Percentiles rank a stretch among this genome's conserved stretches.
phyloP scores from a whole-genome alignment of 2,113 vertebrate species.

The Speoplatyrhinus poulsoni region DNA sequence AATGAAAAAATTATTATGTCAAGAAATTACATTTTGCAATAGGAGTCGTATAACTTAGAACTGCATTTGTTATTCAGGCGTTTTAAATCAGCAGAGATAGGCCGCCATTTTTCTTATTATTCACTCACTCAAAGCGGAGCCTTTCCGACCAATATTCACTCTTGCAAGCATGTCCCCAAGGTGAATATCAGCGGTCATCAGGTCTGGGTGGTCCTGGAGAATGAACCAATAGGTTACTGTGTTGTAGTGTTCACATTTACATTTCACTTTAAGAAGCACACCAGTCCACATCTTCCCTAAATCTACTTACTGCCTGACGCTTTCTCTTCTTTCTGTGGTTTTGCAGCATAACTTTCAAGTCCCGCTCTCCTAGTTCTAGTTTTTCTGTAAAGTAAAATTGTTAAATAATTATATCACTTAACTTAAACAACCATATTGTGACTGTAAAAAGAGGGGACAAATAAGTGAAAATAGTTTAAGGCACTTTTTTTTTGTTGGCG shows the following conservation, averaged over 20 bases:
- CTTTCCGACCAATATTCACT: constrained; percentile 90
- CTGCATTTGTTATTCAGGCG: too few relatives aligned
- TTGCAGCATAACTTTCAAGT: constrained; percentile 88
- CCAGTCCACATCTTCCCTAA: not conserved
- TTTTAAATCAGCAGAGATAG: too few relatives aligned
- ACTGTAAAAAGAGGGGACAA: not conserved
- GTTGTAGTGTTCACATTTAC: not conserved
- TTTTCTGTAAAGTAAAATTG: constrained; percentile 79
- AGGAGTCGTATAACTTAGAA: not conserved
- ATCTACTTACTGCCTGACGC: constrained; percentile 85
- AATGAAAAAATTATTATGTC: too few relatives aligned
- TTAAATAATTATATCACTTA: not conserved
- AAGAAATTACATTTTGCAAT: too few relatives aligned
- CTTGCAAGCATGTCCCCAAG: constrained; percentile 91
- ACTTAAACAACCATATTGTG: not conserved
- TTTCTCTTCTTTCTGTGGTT: constrained; percentile 94
- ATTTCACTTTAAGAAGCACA: not conserved
- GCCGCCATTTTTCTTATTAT: not conserved
- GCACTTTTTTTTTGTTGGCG: too few relatives aligned
- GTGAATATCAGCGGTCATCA: constrained; percentile 88
- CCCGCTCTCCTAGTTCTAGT: constrained; percentile 86
- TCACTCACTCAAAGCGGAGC: constrained; percentile 84
- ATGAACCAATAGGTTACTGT: constrained; percentile 5
- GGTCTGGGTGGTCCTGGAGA: constrained; percentile 91
- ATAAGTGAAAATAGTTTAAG: not conserved